phyloP scores from a whole-genome alignment of 2,797 vertebrate species.

The Sebastes miniatus region DNA sequence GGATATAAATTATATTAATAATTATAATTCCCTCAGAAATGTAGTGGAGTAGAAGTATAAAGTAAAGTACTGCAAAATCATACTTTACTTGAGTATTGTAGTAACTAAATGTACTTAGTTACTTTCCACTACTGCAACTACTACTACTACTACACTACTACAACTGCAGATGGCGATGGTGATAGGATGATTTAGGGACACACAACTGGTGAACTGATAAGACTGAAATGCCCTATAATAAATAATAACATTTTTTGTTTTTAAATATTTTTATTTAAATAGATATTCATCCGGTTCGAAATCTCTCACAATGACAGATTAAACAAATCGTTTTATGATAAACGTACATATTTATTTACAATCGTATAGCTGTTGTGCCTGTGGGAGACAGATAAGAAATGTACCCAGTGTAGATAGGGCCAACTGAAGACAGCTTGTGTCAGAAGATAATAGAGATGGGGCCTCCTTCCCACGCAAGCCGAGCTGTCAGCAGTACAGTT shows the following conservation, averaged over 20 bases:
- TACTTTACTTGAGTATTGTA: not conserved
- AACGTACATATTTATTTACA: not conserved
- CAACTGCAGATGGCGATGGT: not conserved
- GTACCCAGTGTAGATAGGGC: slow-evolving; percentile 19
- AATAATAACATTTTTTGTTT: not conserved
- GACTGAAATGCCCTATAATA: not conserved
- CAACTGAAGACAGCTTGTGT: slow-evolving; percentile 56
- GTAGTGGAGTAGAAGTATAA: not conserved
- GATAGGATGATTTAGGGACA: not conserved
- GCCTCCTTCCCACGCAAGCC: slow-evolving; percentile 20
- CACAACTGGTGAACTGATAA: not conserved
- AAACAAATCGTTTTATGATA: not conserved
- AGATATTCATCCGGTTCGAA: not conserved
- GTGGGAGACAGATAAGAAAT: slow-evolving; percentile 63
- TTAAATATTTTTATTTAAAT: not conserved
- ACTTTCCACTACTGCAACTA: not conserved
- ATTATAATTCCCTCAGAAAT: not conserved
- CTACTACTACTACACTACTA: not conserved
- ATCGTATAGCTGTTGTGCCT: slow-evolving; percentile 16
- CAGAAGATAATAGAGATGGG: slow-evolving; percentile 60
- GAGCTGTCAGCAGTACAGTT: slow-evolving; percentile 35
- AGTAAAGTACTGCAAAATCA: not conserved
- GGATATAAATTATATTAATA: not conserved
- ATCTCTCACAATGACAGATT: not conserved
- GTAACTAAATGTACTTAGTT: not conserved